Evolutionary conservation across 2,888 invertebrate species (phyloP).

Genomic region (Ashinkailepas kermadecensis): DNA sequence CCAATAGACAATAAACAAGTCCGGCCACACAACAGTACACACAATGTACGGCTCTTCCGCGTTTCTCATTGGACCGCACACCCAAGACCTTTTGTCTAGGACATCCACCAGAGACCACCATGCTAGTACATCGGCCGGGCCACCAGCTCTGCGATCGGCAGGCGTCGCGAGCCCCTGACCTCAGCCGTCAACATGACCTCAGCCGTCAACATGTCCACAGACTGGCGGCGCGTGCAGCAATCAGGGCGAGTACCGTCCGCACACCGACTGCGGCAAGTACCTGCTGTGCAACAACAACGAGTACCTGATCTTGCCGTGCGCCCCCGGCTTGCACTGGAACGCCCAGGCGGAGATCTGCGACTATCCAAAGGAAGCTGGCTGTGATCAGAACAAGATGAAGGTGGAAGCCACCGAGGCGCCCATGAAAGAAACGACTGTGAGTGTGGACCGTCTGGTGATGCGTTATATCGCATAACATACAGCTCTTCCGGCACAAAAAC

Average conservation of each 20-base stretch:
- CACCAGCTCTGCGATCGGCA: too few relatives aligned
- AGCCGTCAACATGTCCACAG: neutral
- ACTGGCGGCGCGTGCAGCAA: constrained; percentile 13
- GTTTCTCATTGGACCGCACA: too few relatives aligned
- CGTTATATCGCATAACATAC: too few relatives aligned
- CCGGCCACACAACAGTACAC: too few relatives aligned
- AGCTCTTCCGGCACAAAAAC: too few relatives aligned
- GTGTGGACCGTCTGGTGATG: neutral
- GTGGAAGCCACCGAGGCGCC: neutral
- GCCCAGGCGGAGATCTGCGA: neutral
- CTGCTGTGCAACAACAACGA: constrained; percentile 20
- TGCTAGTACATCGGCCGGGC: too few relatives aligned
- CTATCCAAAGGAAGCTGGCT: neutral
- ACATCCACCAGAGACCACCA: too few relatives aligned
- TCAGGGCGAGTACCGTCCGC: constrained; percentile 26
- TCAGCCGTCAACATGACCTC: too few relatives aligned
- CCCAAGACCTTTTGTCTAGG: too few relatives aligned
- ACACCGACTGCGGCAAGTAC: constrained; percentile 23
- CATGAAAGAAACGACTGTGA: neutral
- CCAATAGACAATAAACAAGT: too few relatives aligned
- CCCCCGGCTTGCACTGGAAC: constrained; percentile 67
- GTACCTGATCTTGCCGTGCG: constrained; percentile 48
- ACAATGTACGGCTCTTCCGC: too few relatives aligned
- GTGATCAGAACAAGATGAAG: neutral
- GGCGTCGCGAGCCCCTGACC: too few relatives aligned